Base-by-base conservation (phyloP, 2,888 invertebrate species). In the Choristoneura rosaceana region DNA sequence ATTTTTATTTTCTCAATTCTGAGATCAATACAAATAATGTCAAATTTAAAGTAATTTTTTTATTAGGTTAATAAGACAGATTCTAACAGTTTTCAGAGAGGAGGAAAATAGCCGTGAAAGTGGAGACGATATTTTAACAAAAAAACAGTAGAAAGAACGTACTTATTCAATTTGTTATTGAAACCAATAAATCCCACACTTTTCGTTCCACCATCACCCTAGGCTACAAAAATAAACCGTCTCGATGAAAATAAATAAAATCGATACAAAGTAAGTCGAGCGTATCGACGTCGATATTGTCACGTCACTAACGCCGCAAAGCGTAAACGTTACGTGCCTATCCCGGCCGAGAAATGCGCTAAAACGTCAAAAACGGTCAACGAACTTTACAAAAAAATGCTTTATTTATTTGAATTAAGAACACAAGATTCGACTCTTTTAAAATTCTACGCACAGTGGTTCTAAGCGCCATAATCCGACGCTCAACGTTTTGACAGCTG, bases 271-370 rank as follows among this genome's bases (percentile, higher is more conserved):
- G 79, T 77, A 80, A 75, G 83, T 83, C 81, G 81, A 80, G 76
- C 74, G 74, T 60, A 68, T 81, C 83, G 80, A 79, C 77, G 78
- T 79, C 87, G 80, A 88, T 89, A 90, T 87, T 81, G 88, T 88
- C 90, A 89, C 90, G 89, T 88, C 88, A 83, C 84, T 83, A 85
- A 77, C 80, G 74, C 80, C 86, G 81, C 80, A 81, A 84, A 86
- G 83, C 87, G 87, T 88, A 82, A 87, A 79, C 76, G 81, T 81
- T 86, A 89, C 89, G 88, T 89, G 88, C 81, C 80, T 75, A 82
- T 80, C 76, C 77, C 75, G 79, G 76, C 80, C 58, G 80, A 80
- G 81, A 83, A 83, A 82, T 80, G 76, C 77, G 74, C 78, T 79
- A 80, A 81, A 79, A 81, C 78, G 78, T 78, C 81, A 77, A 79